Conservation (phyloP, 35 echinoderm and acorn worm species). For the Hemicentrotus pulcherrimus region DNA sequence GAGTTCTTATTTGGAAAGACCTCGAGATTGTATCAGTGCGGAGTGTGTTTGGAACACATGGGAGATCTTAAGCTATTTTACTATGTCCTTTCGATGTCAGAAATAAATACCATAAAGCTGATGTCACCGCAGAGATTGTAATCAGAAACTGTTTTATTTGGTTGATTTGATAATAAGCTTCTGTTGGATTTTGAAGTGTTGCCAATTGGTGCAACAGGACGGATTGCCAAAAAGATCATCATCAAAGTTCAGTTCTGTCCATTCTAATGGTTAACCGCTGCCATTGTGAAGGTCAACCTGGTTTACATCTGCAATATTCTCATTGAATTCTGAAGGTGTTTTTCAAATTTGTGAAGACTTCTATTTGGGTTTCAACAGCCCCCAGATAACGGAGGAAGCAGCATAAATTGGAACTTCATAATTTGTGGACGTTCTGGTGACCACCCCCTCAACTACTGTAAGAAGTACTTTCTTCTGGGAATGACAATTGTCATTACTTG, state of each 20-base stretch:
- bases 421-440: background rate
- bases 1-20: background rate
- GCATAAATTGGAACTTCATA: background rate
- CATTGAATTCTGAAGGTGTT: background rate
- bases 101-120: background rate
- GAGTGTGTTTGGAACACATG: background rate
- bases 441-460: background rate
- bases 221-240: background rate
- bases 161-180: background rate
- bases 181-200: background rate
- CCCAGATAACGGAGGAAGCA: background rate
- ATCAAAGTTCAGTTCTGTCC: constrained; percentile 4
- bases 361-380: background rate
- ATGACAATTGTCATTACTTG: background rate
- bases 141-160: background rate
- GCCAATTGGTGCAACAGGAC: background rate
- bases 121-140: constrained; percentile 1
- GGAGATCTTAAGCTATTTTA: background rate
- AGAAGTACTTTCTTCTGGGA: background rate
- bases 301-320: background rate
- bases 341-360: background rate
- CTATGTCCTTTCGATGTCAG: background rate
- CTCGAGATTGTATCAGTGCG: background rate
- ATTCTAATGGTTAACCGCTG: background rate
- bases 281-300: background rate